Evolutionary conservation across 2,888 invertebrate genomes (phyloP).

Genomic region (Pseudanteris insignis): DNA sequence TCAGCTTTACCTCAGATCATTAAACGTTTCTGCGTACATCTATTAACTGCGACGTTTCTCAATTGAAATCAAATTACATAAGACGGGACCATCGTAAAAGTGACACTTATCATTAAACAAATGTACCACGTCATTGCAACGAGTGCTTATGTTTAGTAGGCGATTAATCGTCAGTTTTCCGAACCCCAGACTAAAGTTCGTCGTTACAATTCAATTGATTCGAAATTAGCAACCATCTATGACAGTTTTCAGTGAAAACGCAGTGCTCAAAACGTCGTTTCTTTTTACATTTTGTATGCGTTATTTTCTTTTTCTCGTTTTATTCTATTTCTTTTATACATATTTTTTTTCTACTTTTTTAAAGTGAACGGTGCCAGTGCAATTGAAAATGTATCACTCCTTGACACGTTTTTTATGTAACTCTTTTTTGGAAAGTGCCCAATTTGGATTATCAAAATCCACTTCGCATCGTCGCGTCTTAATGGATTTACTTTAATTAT

Average conservation of each 20-base stretch:
- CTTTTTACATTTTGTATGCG: too few species aligned
- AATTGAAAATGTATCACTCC: constrained; percentile 10
- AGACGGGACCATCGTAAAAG: constrained; percentile 24
- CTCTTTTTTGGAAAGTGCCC: constrained; percentile 34
- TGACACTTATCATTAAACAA: constrained; percentile 40
- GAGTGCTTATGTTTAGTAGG: constrained; percentile 22
- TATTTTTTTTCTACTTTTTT: not conserved
- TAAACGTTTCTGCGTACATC: constrained; percentile 36
- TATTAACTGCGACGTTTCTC: constrained; percentile 36
- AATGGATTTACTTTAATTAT: constrained; percentile 32
- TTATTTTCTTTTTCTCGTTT: not conserved
- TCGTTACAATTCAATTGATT: not conserved
- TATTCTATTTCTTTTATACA: too few species aligned
- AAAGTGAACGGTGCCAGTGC: not conserved
- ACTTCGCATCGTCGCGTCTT: constrained; percentile 29
- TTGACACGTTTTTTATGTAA: constrained; percentile 29
- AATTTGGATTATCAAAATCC: constrained; percentile 28
- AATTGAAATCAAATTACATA: constrained; percentile 42
- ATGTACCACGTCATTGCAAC: constrained; percentile 22
- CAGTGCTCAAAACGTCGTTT: too few species aligned
- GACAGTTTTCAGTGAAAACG: too few species aligned
- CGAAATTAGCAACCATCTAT: too few species aligned
- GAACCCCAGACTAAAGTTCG: constrained; percentile 19
- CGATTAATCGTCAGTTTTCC: constrained; percentile 31
- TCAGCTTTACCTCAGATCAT: constrained; percentile 31